Evolutionary conservation across 2,888 invertebrate genomes (phyloP).

Genomic region (Brenthis ino): DNA sequence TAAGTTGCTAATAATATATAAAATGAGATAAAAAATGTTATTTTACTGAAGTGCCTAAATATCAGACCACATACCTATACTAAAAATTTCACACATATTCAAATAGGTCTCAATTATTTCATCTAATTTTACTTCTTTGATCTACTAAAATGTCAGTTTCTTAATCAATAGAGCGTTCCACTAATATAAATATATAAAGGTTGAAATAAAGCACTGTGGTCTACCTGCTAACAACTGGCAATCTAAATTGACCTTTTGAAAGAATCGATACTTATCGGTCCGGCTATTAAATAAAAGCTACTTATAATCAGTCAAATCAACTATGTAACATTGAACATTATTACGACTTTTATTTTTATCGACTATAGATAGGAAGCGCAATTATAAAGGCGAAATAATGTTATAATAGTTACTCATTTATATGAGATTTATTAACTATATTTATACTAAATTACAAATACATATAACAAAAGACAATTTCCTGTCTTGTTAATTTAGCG

Average conservation of each 20-base stretch:
- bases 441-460: too few species aligned
- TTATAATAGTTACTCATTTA: too few species aligned
- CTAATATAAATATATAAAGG: slow-evolving; percentile 46
- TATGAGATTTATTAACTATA: too few species aligned
- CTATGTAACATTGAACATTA: not conserved
- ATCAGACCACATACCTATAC: not conserved
- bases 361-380: not conserved
- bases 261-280: slow-evolving; percentile 42
- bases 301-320: not conserved
- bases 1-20: too few species aligned
- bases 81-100: not conserved
- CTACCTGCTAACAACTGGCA: slow-evolving; percentile 19
- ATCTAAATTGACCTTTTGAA: slow-evolving; percentile 47
- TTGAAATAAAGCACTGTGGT: slow-evolving; percentile 29
- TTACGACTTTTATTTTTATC: not conserved
- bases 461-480: too few species aligned
- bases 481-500: too few species aligned
- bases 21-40: too few species aligned
- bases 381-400: too few species aligned
- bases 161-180: slow-evolving; percentile 57
- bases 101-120: not conserved
- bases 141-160: slow-evolving; percentile 46
- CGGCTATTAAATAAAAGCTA: slow-evolving; percentile 11
- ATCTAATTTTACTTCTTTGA: not conserved
- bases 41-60: too few species aligned